Conservation (phyloP, 2,888 invertebrate genomes). For the Junonia oenone region DNA sequence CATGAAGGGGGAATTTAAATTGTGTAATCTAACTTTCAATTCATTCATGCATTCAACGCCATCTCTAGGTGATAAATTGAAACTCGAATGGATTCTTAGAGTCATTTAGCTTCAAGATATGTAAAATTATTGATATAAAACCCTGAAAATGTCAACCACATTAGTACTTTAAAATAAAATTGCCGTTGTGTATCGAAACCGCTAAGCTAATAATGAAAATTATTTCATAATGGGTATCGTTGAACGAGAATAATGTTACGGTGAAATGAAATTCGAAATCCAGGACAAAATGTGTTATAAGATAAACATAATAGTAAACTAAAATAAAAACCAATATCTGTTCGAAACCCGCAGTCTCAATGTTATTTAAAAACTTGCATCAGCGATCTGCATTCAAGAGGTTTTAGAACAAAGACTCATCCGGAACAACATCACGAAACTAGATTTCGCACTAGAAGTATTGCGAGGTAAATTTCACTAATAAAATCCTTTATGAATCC, state of each 20-base stretch:
- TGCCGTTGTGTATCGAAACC: background rate
- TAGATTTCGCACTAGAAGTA: constrained; percentile 14
- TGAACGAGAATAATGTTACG: background rate
- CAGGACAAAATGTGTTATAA: background rate
- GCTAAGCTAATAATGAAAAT: background rate
- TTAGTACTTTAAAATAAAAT: background rate
- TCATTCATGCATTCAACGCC: constrained; percentile 79
- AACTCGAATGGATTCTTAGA: constrained; percentile 67
- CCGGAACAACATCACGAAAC: constrained; percentile 5
- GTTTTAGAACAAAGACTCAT: constrained; percentile 18
- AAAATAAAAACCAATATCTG: constrained; percentile 12
- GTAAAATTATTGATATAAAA: background rate
- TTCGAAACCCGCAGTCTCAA: constrained; percentile 9
- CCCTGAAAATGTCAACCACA: background rate
- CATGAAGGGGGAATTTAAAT: constrained; percentile 80
- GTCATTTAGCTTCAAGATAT: background rate
- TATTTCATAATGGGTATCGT: background rate
- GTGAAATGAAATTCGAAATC: background rate
- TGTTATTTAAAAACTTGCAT: constrained; percentile 27
- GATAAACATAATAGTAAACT: background rate
- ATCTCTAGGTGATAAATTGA: constrained; percentile 77
- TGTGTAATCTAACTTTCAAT: constrained; percentile 80
- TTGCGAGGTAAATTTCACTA: constrained; percentile 14
- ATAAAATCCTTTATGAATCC: constrained; percentile 19
- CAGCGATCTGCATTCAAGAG: constrained; percentile 11